Conservation (phyloP, 2,888 invertebrate genomes). For the Smittia aterrima region DNA sequence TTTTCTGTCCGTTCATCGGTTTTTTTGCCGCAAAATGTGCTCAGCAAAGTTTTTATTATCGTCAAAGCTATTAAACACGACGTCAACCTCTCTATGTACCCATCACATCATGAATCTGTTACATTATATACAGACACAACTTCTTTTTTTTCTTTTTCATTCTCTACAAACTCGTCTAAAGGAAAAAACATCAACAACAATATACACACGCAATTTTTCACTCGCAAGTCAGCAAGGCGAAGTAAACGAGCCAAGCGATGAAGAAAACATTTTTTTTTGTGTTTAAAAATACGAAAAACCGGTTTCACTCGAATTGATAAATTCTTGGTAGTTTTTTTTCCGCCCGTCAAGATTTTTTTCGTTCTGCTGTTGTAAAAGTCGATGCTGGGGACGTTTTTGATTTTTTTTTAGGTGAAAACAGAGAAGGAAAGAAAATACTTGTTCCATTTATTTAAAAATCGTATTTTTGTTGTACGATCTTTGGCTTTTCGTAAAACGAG, state of each 20-base stretch:
- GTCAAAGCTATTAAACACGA: slow-evolving; percentile 7
- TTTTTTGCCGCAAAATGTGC: neutral
- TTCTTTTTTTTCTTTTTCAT: neutral
- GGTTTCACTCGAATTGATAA: slow-evolving; percentile 14
- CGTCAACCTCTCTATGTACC: slow-evolving; percentile 5
- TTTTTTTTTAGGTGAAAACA: neutral
- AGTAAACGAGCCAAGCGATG: neutral
- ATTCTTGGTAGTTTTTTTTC: slow-evolving; percentile 9
- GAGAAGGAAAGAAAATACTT: slow-evolving; percentile 25
- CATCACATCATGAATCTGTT: neutral
- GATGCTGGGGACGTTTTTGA: slow-evolving; percentile 12
- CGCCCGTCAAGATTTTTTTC: neutral
- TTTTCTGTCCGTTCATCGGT: neutral
- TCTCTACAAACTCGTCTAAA: too few relatives aligned
- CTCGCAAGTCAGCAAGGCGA: neutral
- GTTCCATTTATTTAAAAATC: slow-evolving; percentile 36
- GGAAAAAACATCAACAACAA: neutral
- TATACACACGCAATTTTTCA: slow-evolving; percentile 14
- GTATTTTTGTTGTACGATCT: neutral
- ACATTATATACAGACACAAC: neutral
- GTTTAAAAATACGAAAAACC: slow-evolving; percentile 7
- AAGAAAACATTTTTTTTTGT: neutral
- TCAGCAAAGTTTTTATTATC: neutral
- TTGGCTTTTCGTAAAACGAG: slow-evolving; percentile 18
- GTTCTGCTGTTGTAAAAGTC: neutral